These are phyloP conservation scores for Halictus ligatus DNA, from an alignment of 2,888 invertebrate genomes.

Conservation along the genomic window DNA sequence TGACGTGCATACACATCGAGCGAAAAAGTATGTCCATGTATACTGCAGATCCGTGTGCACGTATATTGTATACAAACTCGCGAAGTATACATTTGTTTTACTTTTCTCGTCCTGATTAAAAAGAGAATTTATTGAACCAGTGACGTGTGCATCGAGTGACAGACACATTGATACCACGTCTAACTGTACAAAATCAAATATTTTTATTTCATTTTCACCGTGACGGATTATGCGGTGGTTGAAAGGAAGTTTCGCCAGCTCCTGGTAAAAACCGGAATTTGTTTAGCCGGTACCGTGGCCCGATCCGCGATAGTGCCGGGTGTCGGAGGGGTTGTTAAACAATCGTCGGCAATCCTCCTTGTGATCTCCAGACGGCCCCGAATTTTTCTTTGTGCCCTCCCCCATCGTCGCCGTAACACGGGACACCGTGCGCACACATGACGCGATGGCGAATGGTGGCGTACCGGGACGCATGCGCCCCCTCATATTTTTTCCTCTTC, in stretches of 20 bases:
- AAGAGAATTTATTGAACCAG: background rate
- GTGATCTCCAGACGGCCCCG: constrained; percentile 60
- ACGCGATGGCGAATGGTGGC: constrained; percentile 74
- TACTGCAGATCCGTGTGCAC: background rate
- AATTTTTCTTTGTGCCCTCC: constrained; percentile 70
- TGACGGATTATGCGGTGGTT: background rate
- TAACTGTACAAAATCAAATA: background rate
- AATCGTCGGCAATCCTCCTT: constrained; percentile 55
- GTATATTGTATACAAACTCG: background rate
- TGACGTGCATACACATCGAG: background rate
- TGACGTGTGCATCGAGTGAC: background rate
- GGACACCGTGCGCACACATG: constrained; percentile 71
- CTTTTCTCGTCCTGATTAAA: background rate
- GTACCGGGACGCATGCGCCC: constrained; percentile 71
- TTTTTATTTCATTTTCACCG: background rate
- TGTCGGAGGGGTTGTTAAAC: constrained; percentile 62
- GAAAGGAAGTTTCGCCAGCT: background rate
- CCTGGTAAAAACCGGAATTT: background rate
- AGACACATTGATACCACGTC: background rate
- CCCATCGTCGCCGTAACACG: constrained; percentile 51
- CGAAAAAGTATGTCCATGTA: background rate
- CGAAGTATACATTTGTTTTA: background rate
- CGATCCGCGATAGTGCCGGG: background rate
- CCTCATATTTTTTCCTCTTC: constrained; percentile 65
- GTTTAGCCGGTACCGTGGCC: background rate